Evolutionary conservation across 2,888 invertebrate species (phyloP).

Genomic region (Ophion ventricosus): DNA sequence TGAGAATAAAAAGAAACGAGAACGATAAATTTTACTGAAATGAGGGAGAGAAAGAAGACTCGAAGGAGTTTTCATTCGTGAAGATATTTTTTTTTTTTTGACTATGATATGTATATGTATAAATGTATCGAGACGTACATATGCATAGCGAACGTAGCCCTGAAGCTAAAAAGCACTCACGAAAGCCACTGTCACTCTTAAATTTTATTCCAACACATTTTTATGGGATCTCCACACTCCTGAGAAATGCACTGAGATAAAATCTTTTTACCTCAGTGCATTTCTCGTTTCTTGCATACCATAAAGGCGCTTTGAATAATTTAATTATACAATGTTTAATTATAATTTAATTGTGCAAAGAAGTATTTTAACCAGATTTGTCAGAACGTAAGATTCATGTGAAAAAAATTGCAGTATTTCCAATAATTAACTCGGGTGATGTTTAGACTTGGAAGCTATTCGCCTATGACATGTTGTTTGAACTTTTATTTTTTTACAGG

Average conservation of each 20-base stretch:
- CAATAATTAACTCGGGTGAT: too few species aligned
- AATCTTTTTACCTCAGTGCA: neutral
- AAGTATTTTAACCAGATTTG: too few species aligned
- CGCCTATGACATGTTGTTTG: too few species aligned
- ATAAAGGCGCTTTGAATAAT: too few species aligned
- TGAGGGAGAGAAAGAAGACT: constrained; percentile 10
- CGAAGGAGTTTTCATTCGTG: constrained; percentile 12
- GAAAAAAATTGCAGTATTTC: too few species aligned
- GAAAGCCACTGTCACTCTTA: constrained; percentile 39
- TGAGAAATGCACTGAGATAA: too few species aligned
- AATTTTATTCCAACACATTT: constrained; percentile 28
- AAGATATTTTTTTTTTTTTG: neutral
- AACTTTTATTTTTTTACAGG: too few species aligned
- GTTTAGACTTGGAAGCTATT: too few species aligned
- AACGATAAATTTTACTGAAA: constrained; percentile 51
- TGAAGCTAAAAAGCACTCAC: constrained; percentile 40
- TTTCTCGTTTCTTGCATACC: too few species aligned
- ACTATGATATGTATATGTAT: neutral
- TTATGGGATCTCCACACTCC: neutral
- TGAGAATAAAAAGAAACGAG: neutral
- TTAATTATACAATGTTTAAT: too few species aligned
- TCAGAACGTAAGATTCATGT: too few species aligned
- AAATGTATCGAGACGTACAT: neutral
- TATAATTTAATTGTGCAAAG: too few species aligned
- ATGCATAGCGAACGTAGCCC: constrained; percentile 28